Conservation (phyloP, 2,797 vertebrate genomes). For the Menidia menidia region DNA sequence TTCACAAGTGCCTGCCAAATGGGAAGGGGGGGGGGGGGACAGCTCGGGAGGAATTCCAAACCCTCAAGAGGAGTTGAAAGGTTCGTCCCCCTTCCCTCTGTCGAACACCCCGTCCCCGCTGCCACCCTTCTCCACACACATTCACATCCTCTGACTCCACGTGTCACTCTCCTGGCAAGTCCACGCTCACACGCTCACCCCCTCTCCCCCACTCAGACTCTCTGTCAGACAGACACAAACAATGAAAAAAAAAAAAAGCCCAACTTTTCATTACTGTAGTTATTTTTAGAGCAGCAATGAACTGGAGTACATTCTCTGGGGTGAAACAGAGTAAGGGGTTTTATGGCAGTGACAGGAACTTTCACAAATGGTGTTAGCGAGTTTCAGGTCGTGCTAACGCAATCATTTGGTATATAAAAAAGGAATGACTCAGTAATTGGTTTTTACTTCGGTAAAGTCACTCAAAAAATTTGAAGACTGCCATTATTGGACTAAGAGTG, state of each 20-base stretch:
- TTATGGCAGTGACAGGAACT: constrained; percentile 10
- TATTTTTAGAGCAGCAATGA: constrained; percentile 55
- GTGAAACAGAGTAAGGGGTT: background rate
- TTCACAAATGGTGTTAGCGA: constrained; percentile 39
- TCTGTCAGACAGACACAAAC: constrained; percentile 51
- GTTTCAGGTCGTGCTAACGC: constrained; percentile 22
- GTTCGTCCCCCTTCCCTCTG: constrained; percentile 66
- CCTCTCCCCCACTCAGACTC: background rate
- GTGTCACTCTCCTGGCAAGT: constrained; percentile 66
- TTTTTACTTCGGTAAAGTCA: constrained; percentile 55
- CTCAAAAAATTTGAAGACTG: constrained; percentile 41
- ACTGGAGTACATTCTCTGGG: constrained; percentile 36
- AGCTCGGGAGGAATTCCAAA: constrained; percentile 76
- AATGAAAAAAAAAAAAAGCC: constrained; percentile 36
- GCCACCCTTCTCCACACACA: background rate
- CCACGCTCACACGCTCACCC: constrained; percentile 31
- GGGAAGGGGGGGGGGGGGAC: constrained; percentile 53
- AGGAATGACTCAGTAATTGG: constrained; percentile 60
- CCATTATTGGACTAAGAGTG: constrained; percentile 58
- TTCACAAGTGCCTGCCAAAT: constrained; percentile 83
- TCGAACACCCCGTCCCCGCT: constrained; percentile 21
- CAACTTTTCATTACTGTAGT: constrained; percentile 39
- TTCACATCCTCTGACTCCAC: constrained; percentile 56
- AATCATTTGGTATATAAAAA: constrained; percentile 18
- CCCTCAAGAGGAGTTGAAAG: constrained; percentile 73